These are phyloP conservation scores for Ceyx cyanopectus DNA, from an alignment of 2,113 vertebrate genomes.

Conservation along the genomic window DNA sequence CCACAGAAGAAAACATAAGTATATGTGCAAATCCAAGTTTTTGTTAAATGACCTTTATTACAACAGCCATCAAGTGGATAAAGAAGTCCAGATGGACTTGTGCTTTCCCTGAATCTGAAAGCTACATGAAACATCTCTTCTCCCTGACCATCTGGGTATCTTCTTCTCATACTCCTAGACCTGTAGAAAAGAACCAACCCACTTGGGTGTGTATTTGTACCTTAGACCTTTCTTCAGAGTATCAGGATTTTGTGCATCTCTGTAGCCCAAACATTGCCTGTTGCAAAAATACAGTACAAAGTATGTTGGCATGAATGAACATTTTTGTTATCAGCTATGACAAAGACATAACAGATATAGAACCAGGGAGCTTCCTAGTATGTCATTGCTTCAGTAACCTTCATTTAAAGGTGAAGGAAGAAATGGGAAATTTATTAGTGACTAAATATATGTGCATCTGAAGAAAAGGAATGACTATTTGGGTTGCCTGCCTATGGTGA, in stretches of 20 bases:
- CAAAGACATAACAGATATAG: not conserved
- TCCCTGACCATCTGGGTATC: not conserved
- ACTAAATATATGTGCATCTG: not conserved
- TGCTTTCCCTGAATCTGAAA: not conserved
- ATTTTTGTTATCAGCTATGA: not conserved
- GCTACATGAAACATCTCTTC: fast-evolving
- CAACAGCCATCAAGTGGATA: not conserved
- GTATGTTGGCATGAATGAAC: not conserved
- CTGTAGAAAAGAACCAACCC: not conserved
- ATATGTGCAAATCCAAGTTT: not conserved
- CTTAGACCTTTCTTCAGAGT: not conserved
- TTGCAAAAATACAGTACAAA: not conserved
- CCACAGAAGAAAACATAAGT: fast-evolving
- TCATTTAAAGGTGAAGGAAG: not conserved
- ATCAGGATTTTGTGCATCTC: not conserved
- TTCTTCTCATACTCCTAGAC: not conserved
- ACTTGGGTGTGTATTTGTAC: not conserved
- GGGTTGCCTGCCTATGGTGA: not conserved
- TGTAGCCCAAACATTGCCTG: not conserved
- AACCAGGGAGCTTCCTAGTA: not conserved
- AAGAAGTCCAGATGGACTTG: not conserved
- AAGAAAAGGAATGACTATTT: not conserved
- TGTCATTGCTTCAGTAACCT: not conserved
- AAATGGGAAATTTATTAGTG: not conserved
- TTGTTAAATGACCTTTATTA: not conserved